Evolutionary conservation across 2,888 invertebrate genomes (phyloP), one percentile per base, ranked within the genome.

Genomic region (Tetranychus truncatus): DNA sequence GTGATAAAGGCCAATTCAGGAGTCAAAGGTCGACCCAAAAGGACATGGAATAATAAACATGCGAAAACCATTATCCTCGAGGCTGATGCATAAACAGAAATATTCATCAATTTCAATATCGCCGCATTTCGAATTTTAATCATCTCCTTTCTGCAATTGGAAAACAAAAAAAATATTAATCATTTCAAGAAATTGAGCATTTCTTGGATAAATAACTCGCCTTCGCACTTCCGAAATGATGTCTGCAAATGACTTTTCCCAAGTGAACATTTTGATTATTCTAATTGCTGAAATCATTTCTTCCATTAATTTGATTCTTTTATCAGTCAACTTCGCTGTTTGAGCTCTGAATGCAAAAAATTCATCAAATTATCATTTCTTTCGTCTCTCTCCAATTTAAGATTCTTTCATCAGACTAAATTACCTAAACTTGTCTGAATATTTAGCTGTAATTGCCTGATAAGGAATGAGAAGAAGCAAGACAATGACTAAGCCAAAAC

Each of bases 211-310:
- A 15, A 11, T 45, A 15, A 72, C 15, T 72, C 11, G 45, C 72
- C 45, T 72, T 72, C 72, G 21, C 3, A 45, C 34, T 4, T 15
- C 45, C 4, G 44, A 20, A 11, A 72, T 72, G 4, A 45, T 7
- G 15, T 44, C 86, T 77, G 90, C 89, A 81, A 95, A 95, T 0
- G 93, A 91, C 79, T 88, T 89, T 82, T 95, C 95, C 86, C 95
- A 95, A 4, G 93, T 91, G 82, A 95, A 95, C 93, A 95, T 95
- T 86, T 95, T 95, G 78, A 95, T 91, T 2, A 95, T 92, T 84
- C 93, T 89, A 84, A 97, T 93, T 73, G 94, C 95, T 76, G 88
- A 87, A 78, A 96, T 89, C 79, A 96, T 89, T 86, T 97, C 96
- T 81, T 91, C 92, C 93, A 96, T 96, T 73, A 95, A 86, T 74